Evolutionary conservation across 2,888 invertebrate species (phyloP).

Genomic region (Ophonus ardosiacus): DNA sequence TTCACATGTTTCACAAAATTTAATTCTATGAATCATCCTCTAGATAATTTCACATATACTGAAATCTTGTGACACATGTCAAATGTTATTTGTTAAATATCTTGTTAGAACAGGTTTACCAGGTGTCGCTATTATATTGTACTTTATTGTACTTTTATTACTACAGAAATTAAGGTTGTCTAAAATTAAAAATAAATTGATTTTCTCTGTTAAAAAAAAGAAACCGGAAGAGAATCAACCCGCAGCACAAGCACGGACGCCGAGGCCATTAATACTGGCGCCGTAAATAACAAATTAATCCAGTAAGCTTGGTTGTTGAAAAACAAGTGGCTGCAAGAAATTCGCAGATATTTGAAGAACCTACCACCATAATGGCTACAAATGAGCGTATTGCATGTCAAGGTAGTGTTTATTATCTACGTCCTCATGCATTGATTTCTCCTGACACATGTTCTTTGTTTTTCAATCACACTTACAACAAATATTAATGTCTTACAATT

Average conservation of each 20-base stretch:
- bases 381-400: constrained; percentile 53
- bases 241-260: background rate
- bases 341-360: constrained; percentile 49
- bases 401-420: constrained; percentile 34
- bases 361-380: constrained; percentile 47
- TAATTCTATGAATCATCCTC: no score
- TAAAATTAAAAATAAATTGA: constrained; percentile 31
- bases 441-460: constrained; percentile 53
- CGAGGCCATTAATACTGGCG: constrained; percentile 11
- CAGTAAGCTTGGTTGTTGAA: constrained; percentile 34
- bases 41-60: no score
- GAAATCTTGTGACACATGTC: no score
- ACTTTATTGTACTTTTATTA: no score
- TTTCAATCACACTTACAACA: constrained; percentile 52
- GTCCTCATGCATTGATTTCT: constrained; percentile 57
- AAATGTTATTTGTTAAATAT: no score
- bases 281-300: constrained; percentile 43
- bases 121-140: no score
- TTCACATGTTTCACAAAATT: no score
- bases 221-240: background rate
- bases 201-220: background rate
- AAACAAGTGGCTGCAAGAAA: constrained; percentile 45
- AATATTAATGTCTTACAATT: constrained; percentile 54
- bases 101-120: no score
- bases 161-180: background rate